phyloP scores from a whole-genome alignment of 2,113 vertebrate species.

The Pseudorasbora parva region DNA sequence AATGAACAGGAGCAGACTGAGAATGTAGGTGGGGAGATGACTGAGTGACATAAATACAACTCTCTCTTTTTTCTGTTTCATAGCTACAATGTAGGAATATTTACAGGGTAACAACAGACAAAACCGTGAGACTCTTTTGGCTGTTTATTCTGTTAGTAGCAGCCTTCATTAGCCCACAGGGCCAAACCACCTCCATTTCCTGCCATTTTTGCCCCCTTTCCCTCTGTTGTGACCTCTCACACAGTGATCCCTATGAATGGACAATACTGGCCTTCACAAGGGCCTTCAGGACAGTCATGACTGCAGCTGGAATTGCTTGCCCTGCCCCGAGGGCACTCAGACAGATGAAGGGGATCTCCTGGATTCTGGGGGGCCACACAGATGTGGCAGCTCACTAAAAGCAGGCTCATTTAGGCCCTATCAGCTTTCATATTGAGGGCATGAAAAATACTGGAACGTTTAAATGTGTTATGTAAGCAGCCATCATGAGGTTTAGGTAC shows the following conservation, averaged over 20 bases:
- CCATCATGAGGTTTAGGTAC: not conserved
- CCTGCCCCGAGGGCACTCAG: conserved; percentile 67
- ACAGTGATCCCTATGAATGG: conserved; percentile 78
- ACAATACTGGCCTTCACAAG: conserved; percentile 76
- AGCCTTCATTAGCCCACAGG: conserved; percentile 53
- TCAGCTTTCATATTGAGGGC: not conserved
- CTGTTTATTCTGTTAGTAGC: conserved; percentile 64
- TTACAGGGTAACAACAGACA: not conserved
- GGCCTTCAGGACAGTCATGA: conserved; percentile 69
- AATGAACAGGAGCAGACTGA: conserved; percentile 2
- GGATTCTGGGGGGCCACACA: conserved; percentile 66
- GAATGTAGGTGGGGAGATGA: not conserved
- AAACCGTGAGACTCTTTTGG: conserved; percentile 38
- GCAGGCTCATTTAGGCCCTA: conserved; percentile 58
- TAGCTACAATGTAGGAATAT: not conserved
- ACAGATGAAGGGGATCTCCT: conserved; percentile 75
- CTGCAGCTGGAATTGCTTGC: conserved; percentile 74
- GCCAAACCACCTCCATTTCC: conserved; percentile 75
- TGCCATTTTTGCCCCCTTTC: conserved; percentile 48
- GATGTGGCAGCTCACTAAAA: conserved; percentile 67
- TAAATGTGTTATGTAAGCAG: not conserved
- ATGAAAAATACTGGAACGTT: not conserved
- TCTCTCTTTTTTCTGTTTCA: not conserved
- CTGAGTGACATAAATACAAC: not conserved
- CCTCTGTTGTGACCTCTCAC: conserved; percentile 72